These are phyloP conservation scores for Eudemis profundana DNA, from an alignment of 2,888 invertebrate genomes.

Conservation along the genomic window DNA sequence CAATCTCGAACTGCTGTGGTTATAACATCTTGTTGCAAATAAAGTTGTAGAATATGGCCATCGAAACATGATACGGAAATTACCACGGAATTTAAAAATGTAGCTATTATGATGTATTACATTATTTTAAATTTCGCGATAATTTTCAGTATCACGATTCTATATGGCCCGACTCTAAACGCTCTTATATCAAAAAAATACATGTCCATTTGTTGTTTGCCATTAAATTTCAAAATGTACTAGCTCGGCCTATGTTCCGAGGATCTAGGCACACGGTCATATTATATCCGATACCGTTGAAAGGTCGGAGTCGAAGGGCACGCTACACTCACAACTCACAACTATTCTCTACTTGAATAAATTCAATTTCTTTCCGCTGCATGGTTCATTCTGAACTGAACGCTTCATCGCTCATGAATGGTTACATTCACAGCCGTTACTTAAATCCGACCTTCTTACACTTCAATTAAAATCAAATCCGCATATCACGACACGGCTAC, in stretches of 20 bases:
- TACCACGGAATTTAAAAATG: too few relatives aligned
- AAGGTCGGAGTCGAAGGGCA: neutral
- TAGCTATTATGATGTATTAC: too few relatives aligned
- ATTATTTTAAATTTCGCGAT: too few relatives aligned
- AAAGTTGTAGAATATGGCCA: too few relatives aligned
- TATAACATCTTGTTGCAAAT: too few relatives aligned
- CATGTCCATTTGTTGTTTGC: too few relatives aligned
- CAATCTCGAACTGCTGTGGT: neutral
- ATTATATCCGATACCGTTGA: neutral
- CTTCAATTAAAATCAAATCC: slow-evolving; percentile 32
- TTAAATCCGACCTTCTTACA: slow-evolving; percentile 30
- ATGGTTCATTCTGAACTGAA: slow-evolving; percentile 6
- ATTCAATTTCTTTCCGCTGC: neutral
- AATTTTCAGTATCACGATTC: too few relatives aligned
- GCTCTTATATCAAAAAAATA: too few relatives aligned
- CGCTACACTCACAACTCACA: neutral
- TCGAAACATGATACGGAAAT: too few relatives aligned
- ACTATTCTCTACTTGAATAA: neutral
- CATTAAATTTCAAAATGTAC: too few relatives aligned
- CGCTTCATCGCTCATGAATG: slow-evolving; percentile 12
- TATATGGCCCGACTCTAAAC: too few relatives aligned
- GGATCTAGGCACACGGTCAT: too few relatives aligned
- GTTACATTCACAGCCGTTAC: slow-evolving; percentile 20
- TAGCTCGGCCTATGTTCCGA: neutral
- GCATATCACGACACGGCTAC: slow-evolving; percentile 36